Percentiles rank a stretch among this genome's conserved stretches.
These are phyloP conservation scores for Gnatocerus cornutus DNA, from an alignment of 2,888 invertebrate species.

Conservation along the genomic window DNA sequence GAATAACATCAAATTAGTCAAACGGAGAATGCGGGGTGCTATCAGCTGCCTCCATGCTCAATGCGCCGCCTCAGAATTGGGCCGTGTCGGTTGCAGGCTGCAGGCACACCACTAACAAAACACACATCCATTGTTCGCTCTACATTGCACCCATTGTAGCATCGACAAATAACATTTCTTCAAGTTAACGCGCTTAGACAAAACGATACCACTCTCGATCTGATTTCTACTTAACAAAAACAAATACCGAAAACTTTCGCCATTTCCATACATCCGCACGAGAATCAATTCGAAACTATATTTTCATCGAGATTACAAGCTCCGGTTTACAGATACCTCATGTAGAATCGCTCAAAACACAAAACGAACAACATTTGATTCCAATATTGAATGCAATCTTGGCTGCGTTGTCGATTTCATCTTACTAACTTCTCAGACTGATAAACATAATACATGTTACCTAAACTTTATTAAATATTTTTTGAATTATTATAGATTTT, in stretches of 20 bases:
- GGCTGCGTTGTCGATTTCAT: conserved; percentile 1
- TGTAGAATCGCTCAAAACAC: conserved; percentile 28
- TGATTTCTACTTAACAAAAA: conserved; percentile 23
- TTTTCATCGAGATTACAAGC: conserved; percentile 28
- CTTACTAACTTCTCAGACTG: conserved; percentile 7
- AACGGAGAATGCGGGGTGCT: conserved; percentile 57
- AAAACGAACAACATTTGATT: conserved; percentile 32
- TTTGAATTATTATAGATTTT: no score
- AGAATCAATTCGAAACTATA: conserved; percentile 18
- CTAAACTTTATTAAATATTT: not conserved
- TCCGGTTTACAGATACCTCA: conserved; percentile 32
- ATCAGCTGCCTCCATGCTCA: conserved; percentile 58
- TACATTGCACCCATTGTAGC: conserved; percentile 30
- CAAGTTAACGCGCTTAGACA: conserved; percentile 20
- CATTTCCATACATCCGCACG: conserved; percentile 20
- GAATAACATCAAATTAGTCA: conserved; percentile 60
- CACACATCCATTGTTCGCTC: conserved; percentile 42
- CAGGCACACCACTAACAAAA: conserved; percentile 47
- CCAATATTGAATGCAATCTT: conserved; percentile 20
- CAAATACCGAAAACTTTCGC: conserved; percentile 21
- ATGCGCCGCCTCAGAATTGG: conserved; percentile 49
- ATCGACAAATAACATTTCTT: conserved; percentile 45
- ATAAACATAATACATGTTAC: conserved; percentile 1
- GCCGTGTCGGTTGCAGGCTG: conserved; percentile 52
- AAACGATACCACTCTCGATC: conserved; percentile 15